These are phyloP conservation scores for Adrianichthys oophorus DNA, from an alignment of 2,797 vertebrate genomes.

Conservation along the genomic window DNA sequence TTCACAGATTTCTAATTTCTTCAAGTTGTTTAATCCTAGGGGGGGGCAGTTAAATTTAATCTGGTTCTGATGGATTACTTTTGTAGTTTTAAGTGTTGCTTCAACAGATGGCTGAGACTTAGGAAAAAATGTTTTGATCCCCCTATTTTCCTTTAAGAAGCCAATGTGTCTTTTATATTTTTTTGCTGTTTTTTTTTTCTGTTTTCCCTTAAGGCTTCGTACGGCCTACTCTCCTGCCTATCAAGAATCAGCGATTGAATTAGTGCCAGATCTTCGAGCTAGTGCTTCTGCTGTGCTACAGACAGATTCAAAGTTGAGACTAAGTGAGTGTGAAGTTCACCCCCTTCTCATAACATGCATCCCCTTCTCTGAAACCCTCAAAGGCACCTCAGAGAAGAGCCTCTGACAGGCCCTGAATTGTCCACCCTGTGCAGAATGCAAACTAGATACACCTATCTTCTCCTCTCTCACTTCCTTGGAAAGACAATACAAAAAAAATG, in stretches of 20 bases:
- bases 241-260: conserved; percentile 72
- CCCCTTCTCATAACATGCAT: conserved; percentile 64
- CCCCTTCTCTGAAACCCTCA: conserved; percentile 61
- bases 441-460: conserved; percentile 61
- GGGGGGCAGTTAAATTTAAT: no score
- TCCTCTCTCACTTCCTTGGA: conserved; percentile 48
- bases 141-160: conserved; percentile 55
- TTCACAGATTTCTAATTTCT: no score
- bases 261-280: conserved; percentile 65
- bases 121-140: conserved; percentile 39
- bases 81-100: conserved; percentile 39
- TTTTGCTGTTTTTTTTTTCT: conserved; percentile 16
- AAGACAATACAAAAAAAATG: conserved; percentile 1
- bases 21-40: no score
- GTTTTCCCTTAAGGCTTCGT: conserved; percentile 38
- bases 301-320: conserved; percentile 70
- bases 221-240: conserved; percentile 58
- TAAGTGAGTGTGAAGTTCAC: conserved; percentile 74
- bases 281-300: conserved; percentile 59
- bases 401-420: conserved; percentile 66
- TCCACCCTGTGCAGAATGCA: conserved; percentile 65
- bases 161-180: conserved; percentile 20
- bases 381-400: conserved; percentile 67
- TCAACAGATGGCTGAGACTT: conserved; percentile 37
- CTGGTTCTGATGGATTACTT: not conserved